Evolutionary conservation across 2,113 vertebrate genomes (phyloP), one percentile per base, ranked within the genome.

Genomic region (Antennarius striatus): DNA sequence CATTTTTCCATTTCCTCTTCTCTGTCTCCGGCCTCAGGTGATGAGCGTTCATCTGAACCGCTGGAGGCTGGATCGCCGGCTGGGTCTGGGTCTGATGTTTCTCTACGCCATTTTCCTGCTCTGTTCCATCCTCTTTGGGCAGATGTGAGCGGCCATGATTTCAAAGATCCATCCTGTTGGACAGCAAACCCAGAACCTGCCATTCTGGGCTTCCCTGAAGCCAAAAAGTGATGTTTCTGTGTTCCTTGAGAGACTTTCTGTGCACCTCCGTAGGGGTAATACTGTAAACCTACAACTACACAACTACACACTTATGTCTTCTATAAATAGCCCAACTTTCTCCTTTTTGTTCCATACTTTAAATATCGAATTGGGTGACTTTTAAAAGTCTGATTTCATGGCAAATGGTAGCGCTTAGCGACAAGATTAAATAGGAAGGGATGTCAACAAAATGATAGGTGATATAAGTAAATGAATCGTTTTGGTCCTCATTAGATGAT

Each of bases 91-190:
- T 6, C 85, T 92, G 9, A 1, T 94, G 79, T 80, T 90, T 39
- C 92, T 94, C 57, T 94, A 94, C 67, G 80, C 89, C 56, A 81
- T 94, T 79, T 94, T 94, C 83, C 86, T 94, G 46, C 90, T 93
- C 82, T 92, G 88, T 86, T 92, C 92, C 80, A 91, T 94, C 81
- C 68, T 94, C 63, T 93, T 94, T 12, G 91, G 91, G 28, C 91
- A 91, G 78, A 91, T 93, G 86, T 93, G 88, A 91, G 32, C 32
- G 80, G 61, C 54, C 29, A 54, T 47, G 11, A 40, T 66, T 66
- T 79, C 79, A 73, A 56, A 77, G 52, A 46, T 77, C 59, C 55
- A 17, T 10, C 29, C 73, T 40, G 29, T 73, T 62, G 36, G 54
- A 32, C 17, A 6, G 57, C 55, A 50, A 42, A 47, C 40, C n/a